phyloP scores from a whole-genome alignment of 1,140 invertebrate species.

The Anoplophora glabripennis region DNA sequence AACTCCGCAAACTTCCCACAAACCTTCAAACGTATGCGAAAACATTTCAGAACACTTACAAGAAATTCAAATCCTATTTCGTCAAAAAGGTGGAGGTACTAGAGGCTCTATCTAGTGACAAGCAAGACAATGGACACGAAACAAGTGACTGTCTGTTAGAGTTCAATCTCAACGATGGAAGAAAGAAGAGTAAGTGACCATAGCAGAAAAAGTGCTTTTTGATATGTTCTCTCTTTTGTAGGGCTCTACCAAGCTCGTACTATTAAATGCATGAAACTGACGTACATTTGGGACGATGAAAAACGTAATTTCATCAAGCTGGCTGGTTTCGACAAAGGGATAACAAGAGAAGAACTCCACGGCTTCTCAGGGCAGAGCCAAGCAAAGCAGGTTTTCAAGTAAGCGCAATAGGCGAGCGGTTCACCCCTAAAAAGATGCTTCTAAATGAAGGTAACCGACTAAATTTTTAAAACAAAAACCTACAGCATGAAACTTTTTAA shows the following conservation, averaged over 20 bases:
- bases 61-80: conserved; percentile 37
- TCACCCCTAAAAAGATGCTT: too few species aligned
- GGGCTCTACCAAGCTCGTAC: conserved; percentile 29
- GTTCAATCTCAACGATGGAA: conserved; percentile 12
- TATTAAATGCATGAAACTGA: conserved; percentile 39
- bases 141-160: conserved; percentile 7
- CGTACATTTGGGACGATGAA: conserved; percentile 45
- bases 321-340: conserved; percentile 62
- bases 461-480: too few species aligned
- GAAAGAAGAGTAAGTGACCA: conserved; percentile 10
- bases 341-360: conserved; percentile 60
- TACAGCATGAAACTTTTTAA: too few species aligned
- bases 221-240: conserved; percentile 20
- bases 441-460: too few species aligned
- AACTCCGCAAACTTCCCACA: neutral
- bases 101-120: conserved; percentile 4
- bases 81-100: conserved; percentile 33
- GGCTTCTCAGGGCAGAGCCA: conserved; percentile 56
- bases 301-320: conserved; percentile 61
- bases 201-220: too few species aligned
- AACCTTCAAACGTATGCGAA: neutral
- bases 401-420: too few species aligned
- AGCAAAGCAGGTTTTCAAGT: conserved; percentile 54
- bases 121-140: neutral
- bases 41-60: conserved; percentile 41